Conservation (phyloP, 2,113 vertebrate species). For the Oreochromis aureus region DNA sequence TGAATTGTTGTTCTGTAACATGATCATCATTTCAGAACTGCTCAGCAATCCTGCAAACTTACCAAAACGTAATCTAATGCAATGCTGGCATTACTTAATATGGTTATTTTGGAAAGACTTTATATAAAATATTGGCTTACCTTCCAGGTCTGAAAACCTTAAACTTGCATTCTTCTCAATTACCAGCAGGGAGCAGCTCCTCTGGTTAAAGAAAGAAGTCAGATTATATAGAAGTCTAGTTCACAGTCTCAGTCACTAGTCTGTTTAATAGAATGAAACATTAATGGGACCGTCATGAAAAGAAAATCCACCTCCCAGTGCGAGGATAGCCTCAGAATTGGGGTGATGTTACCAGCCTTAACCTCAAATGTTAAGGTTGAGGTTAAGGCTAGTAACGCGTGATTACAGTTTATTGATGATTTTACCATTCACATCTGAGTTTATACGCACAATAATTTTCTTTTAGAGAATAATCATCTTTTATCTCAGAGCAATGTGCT, state of each 20-base stretch:
- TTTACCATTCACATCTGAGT: neutral
- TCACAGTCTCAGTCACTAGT: no score
- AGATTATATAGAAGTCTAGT: neutral
- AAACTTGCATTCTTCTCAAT: neutral
- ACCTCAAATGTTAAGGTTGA: neutral
- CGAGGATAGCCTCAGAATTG: neutral
- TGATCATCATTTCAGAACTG: neutral
- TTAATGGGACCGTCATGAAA: neutral
- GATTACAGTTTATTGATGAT: neutral
- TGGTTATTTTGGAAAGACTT: neutral
- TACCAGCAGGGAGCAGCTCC: neutral
- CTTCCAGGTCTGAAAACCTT: neutral
- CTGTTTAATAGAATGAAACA: no score
- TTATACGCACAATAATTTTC: neutral
- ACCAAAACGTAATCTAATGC: neutral
- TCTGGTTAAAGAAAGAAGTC: neutral
- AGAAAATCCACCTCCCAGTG: neutral
- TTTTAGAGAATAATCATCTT: neutral
- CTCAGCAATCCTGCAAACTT: neutral
- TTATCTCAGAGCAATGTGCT: neutral
- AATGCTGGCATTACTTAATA: neutral
- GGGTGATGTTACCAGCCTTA: neutral
- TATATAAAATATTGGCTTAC: neutral
- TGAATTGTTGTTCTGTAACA: neutral
- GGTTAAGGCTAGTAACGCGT: neutral